A percentile compares a stretch with the other conserved stretches of the same genome.
Evolutionary conservation across 2,113 vertebrate genomes (phyloP).

Genomic region (Phaethornis superciliosus): DNA sequence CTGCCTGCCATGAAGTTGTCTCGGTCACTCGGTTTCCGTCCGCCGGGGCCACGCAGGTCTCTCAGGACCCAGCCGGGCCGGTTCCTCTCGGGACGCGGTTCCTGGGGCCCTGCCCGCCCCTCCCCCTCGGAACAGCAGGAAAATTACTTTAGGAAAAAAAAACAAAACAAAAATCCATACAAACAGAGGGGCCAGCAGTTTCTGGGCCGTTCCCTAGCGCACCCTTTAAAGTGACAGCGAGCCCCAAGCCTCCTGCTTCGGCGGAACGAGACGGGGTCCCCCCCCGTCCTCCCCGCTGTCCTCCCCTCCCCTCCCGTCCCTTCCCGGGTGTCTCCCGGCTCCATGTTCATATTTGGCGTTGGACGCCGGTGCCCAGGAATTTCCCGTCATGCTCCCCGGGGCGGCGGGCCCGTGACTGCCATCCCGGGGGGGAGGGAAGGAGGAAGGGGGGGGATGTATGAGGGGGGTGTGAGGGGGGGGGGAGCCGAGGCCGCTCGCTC

Average conservation of each 20-base stretch:
- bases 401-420: conserved; percentile 59
- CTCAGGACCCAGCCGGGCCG: too few relatives aligned
- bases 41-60: too few relatives aligned
- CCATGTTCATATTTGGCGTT: conserved; percentile 84
- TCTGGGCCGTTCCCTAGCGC: not conserved
- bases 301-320: not conserved
- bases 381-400: conserved; percentile 83
- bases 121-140: not conserved
- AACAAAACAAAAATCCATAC: too few relatives aligned
- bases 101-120: not conserved
- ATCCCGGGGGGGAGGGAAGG: conserved; percentile 53
- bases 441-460: not conserved
- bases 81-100: too few relatives aligned
- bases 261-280: not conserved
- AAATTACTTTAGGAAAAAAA: not conserved
- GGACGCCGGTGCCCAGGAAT: conserved; percentile 78
- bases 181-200: too few relatives aligned
- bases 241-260: not conserved
- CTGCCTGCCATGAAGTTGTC: fast-evolving
- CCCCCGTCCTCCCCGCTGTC: too few relatives aligned
- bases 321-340: not conserved
- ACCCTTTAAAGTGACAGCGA: too few relatives aligned
- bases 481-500: not conserved
- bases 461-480: too few relatives aligned
- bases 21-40: too few relatives aligned